Evolutionary conservation across 2,113 vertebrate species (phyloP).

Genomic region (Columba janthina): DNA sequence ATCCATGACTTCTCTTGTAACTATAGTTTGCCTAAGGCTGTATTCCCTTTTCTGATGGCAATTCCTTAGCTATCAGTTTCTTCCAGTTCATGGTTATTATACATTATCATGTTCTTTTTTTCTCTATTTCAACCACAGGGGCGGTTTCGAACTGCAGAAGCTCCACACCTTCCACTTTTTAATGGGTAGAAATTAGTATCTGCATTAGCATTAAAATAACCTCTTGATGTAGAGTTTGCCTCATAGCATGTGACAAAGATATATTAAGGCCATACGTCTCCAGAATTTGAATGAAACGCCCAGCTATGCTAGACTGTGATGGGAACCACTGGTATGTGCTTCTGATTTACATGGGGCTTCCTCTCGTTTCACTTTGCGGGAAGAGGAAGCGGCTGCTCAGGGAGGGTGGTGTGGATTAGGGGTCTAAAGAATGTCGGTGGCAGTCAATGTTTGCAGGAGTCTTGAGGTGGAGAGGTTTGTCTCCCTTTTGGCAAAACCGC

Average conservation of each 20-base stretch:
- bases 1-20: not conserved
- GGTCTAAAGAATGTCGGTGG: not conserved
- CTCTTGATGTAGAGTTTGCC: not conserved
- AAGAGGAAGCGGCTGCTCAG: not conserved
- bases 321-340: not conserved
- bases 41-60: not conserved
- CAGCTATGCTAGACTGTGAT: not conserved
- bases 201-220: not conserved
- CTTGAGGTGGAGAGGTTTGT: not conserved
- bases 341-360: not conserved
- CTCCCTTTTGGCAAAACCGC: not conserved
- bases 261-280: not conserved
- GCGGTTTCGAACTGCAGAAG: not conserved
- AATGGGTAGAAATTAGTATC: not conserved
- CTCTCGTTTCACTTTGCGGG: not conserved
- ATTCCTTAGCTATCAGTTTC: accelerated
- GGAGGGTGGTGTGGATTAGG: not conserved
- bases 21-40: not conserved
- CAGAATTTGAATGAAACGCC: not conserved
- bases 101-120: not conserved
- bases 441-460: not conserved
- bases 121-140: not conserved
- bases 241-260: not conserved
- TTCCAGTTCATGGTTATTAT: not conserved
- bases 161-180: not conserved